These are phyloP conservation scores for Laticauda laticaudata DNA, from an alignment of 2,113 vertebrate genomes.

Conservation along the genomic window DNA sequence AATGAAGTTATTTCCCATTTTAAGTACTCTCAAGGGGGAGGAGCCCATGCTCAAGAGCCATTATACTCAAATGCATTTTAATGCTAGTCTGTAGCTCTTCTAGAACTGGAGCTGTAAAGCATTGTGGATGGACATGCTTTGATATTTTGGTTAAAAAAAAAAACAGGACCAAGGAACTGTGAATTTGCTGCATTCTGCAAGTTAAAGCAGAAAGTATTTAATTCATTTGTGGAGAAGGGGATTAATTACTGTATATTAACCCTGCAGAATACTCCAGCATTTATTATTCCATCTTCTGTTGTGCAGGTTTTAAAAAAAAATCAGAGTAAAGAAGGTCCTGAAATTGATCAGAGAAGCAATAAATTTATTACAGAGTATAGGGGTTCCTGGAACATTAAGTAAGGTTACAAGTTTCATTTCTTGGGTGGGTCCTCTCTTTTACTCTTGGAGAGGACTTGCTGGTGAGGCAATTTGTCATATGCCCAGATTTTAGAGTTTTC, in stretches of 20 bases:
- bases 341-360: neutral
- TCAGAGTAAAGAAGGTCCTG: neutral
- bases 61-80: neutral
- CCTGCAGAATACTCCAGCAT: neutral
- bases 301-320: neutral
- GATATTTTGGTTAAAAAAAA: neutral
- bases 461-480: neutral
- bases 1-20: neutral
- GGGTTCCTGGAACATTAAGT: neutral
- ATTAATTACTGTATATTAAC: neutral
- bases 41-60: neutral
- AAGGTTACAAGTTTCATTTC: neutral
- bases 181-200: neutral
- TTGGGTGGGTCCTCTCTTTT: neutral
- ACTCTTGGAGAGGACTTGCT: neutral
- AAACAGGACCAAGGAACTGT: neutral
- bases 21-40: neutral
- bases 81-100: neutral
- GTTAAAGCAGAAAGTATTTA: neutral
- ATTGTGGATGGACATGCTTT: neutral
- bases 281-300: neutral
- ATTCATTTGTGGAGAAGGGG: neutral
- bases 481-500: neutral
- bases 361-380: neutral
- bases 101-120: neutral